Conservation (phyloP, 2,113 vertebrate species). For the Climacteris rufus region DNA sequence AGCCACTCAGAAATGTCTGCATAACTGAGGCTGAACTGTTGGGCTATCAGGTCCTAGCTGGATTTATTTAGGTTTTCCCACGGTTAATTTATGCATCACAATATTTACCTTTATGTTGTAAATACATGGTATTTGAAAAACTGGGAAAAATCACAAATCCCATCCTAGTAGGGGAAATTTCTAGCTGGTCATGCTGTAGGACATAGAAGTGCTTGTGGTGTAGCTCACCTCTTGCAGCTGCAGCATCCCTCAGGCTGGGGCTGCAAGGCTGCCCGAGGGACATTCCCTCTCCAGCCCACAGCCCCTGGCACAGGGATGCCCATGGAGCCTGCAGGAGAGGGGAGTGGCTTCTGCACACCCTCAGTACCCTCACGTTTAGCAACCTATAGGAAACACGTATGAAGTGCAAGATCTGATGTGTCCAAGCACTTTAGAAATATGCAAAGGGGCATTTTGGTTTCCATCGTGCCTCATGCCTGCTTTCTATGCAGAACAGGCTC, state of each 20-base stretch:
- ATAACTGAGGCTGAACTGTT: background rate
- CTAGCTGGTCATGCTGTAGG: background rate
- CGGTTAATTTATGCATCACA: background rate
- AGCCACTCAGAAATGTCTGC: background rate
- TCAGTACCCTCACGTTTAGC: fast-evolving
- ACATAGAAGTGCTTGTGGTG: background rate
- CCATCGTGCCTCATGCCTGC: fast-evolving
- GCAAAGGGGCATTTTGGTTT: background rate
- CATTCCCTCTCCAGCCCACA: background rate
- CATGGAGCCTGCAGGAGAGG: background rate
- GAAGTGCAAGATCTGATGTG: background rate
- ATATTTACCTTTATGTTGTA: background rate
- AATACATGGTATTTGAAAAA: background rate
- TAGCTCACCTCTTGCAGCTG: background rate
- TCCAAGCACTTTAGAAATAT: background rate
- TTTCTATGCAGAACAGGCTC: background rate
- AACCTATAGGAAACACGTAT: fast-evolving
- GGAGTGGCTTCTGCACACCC: fast-evolving
- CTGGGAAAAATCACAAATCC: background rate
- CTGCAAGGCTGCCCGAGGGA: no score
- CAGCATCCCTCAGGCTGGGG: background rate
- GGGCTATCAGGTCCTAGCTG: background rate
- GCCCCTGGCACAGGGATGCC: fast-evolving
- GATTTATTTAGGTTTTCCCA: background rate
- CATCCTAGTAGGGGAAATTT: background rate